phyloP scores from a whole-genome alignment of 2,797 vertebrate species.

The Corythornis leucogaster region DNA sequence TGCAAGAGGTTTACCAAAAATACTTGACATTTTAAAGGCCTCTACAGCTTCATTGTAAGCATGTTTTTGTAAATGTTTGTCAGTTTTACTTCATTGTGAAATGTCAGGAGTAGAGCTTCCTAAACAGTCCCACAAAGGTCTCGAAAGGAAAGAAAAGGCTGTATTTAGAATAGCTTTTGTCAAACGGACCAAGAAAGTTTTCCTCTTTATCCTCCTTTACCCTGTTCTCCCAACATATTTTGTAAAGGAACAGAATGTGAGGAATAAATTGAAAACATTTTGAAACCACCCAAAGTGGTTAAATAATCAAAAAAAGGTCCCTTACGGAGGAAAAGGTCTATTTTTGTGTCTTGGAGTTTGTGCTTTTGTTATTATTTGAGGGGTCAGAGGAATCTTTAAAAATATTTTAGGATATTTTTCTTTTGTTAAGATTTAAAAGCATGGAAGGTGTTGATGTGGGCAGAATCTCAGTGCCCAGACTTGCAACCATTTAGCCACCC shows the following conservation, averaged over 20 bases:
- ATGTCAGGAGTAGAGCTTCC: conserved; percentile 32
- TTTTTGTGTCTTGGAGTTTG: background rate
- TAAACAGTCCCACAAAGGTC: conserved; percentile 11
- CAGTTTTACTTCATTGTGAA: conserved; percentile 20
- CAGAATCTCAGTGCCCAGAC: background rate
- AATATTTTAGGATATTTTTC: background rate
- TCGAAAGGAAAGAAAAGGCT: background rate
- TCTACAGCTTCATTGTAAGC: background rate
- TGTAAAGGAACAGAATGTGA: background rate
- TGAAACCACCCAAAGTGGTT: background rate
- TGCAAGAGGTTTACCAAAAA: background rate
- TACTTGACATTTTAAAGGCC: conserved; percentile 2
- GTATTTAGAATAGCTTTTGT: background rate
- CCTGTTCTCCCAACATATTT: background rate
- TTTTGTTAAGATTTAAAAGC: background rate
- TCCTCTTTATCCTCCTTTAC: background rate
- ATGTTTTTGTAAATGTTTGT: conserved; percentile 51
- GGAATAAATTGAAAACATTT: background rate
- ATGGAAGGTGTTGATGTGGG: fast-evolving
- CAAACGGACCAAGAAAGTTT: background rate
- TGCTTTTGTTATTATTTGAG: background rate
- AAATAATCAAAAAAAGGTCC: background rate
- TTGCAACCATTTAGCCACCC: background rate
- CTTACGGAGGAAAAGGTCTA: background rate
- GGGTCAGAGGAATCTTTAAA: background rate